These are phyloP conservation scores for Hypothenemus hampei DNA, from an alignment of 1,140 invertebrate species.

Conservation along the genomic window DNA sequence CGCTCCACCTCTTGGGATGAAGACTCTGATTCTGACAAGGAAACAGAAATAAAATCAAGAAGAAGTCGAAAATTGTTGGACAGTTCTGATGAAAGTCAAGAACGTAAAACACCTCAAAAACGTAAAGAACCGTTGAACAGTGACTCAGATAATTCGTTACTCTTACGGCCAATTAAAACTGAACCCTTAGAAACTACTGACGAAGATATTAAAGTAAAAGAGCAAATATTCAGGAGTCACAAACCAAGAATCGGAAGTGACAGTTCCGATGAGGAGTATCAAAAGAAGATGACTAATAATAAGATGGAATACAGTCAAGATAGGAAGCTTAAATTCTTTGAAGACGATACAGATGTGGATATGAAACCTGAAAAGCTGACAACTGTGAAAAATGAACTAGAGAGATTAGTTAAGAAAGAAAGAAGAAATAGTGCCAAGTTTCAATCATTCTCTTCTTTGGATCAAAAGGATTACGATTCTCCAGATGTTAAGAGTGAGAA, in stretches of 20 bases:
- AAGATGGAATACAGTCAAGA: conserved; percentile 12
- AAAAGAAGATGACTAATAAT: conserved; percentile 18
- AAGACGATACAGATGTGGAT: conserved; percentile 24
- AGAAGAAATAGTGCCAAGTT: conserved; percentile 37
- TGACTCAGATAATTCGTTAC: conserved; percentile 43
- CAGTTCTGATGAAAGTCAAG: conserved; percentile 51
- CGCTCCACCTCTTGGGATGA: conserved; percentile 82
- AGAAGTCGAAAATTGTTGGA: conserved; percentile 47
- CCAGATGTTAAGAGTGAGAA: conserved; percentile 36
- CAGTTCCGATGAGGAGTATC: conserved; percentile 56
- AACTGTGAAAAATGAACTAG: conserved; percentile 36
- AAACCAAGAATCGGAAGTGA: conserved; percentile 56
- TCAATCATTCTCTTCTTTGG: conserved; percentile 29
- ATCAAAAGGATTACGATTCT: conserved; percentile 30
- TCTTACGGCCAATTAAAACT: conserved; percentile 42
- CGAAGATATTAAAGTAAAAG: conserved; percentile 40
- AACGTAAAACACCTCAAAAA: conserved; percentile 36
- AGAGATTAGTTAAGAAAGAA: conserved; percentile 39
- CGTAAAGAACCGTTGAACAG: conserved; percentile 48
- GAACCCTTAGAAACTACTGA: conserved; percentile 42
- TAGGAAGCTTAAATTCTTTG: conserved; percentile 23
- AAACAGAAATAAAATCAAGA: conserved; percentile 34
- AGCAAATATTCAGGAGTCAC: conserved; percentile 48
- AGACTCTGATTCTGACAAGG: conserved; percentile 62
- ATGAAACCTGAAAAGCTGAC: conserved; percentile 38